These are phyloP conservation scores for Taenaris catops DNA, from an alignment of 2,888 invertebrate genomes.

Conservation along the genomic window DNA sequence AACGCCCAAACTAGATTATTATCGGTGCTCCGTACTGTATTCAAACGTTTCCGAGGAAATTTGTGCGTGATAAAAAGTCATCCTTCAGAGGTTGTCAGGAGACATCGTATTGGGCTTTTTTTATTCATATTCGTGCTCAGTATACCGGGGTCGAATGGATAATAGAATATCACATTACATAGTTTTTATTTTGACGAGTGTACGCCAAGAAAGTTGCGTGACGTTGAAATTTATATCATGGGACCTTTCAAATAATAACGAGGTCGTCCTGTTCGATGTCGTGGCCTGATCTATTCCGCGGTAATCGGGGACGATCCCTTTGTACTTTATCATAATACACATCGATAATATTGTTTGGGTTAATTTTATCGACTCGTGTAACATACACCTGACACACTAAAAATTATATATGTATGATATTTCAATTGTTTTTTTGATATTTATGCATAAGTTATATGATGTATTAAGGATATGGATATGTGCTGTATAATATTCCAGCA, in stretches of 20 bases:
- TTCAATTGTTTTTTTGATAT: too few relatives aligned
- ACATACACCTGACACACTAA: constrained; percentile 13
- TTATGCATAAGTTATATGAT: too few relatives aligned
- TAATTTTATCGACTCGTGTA: constrained; percentile 18
- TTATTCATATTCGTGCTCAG: constrained; percentile 63
- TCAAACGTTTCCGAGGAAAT: constrained; percentile 39
- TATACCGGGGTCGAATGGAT: constrained; percentile 39
- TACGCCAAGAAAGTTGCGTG: constrained; percentile 73
- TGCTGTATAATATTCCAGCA: too few relatives aligned
- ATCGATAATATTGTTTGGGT: constrained; percentile 42
- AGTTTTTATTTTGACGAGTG: constrained; percentile 69
- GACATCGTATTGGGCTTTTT: constrained; percentile 51
- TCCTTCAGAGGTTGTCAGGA: constrained; percentile 60
- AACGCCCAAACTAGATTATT: constrained; percentile 39
- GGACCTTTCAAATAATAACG: constrained; percentile 73
- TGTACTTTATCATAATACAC: constrained; percentile 52
- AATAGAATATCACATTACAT: constrained; percentile 60
- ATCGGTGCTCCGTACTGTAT: constrained; percentile 31
- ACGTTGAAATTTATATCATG: constrained; percentile 67
- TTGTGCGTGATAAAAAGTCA: constrained; percentile 68
- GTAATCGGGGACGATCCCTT: constrained; percentile 58
- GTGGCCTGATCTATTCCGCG: constrained; percentile 52
- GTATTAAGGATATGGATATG: too few relatives aligned
- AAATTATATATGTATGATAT: too few relatives aligned
- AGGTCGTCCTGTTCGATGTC: constrained; percentile 64